Evolutionary conservation across 2,113 vertebrate species (phyloP), one percentile per base, ranked within the genome.

Genomic region (Phocoena sinus): DNA sequence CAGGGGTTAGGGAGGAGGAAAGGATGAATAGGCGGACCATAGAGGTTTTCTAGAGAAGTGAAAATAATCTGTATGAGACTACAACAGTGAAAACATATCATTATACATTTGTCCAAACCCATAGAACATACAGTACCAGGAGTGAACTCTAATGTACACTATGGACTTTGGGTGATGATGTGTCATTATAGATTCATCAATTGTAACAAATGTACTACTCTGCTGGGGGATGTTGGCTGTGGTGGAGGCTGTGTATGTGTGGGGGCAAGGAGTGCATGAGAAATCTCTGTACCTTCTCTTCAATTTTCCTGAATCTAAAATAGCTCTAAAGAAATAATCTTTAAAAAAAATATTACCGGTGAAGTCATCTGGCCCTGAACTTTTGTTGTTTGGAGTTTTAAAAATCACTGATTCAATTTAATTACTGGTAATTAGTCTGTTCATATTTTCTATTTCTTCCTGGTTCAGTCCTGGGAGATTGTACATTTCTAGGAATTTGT

Each of bases 281-380:
- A 62, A 73, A 73, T 38, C 79, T 92, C 56, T 50, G 17, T 83
- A 23, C 17, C 23, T 73, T 73, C 80, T 63, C 17, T 25, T 50
- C 25, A 62, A 20, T 62, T 92, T 83, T 73, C 11, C 31, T 62
- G 77, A 63, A 44, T 18, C 3, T 10, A 36, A 36, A 92, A 83
- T 41, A 62, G 33, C 56, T 38, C 12, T 92, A 50, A 83, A 73
- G 50, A 62, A 83, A 36, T 23, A 63, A 56, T 56, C 47, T 90
- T 80, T 73, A 7, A 18, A 99, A 96, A 99, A 99, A 58, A 80
- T 56, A 80, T 26, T 80, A 58, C 53, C 21, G 8, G 33, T 58
- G 53, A 36, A n/a, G 13, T 80, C 77, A 36, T 80, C 53, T 58
- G 53, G n/a, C 33, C 21, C 33, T 79, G 50, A 79, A 79, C 76